Percentiles rank a stretch among this genome's conserved stretches.
phyloP scores from a whole-genome alignment of 2,888 invertebrate species.

The Athalia circularis region DNA sequence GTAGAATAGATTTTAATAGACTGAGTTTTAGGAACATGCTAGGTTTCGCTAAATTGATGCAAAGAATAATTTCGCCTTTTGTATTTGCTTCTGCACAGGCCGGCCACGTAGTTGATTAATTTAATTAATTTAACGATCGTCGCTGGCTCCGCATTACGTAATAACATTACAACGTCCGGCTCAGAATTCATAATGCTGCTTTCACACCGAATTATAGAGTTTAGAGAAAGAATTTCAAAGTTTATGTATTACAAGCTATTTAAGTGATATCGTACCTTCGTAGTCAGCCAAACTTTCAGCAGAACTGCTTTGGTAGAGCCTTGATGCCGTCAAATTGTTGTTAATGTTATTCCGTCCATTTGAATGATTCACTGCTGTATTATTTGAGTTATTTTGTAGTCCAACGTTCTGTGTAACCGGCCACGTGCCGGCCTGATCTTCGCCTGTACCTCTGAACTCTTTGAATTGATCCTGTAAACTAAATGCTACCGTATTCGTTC shows the following conservation, averaged over 20 bases:
- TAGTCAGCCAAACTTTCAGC: slow-evolving; percentile 77
- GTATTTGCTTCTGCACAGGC: background rate
- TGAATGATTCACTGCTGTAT: slow-evolving; percentile 47
- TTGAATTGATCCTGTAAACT: slow-evolving; percentile 51
- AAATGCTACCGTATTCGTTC: slow-evolving; percentile 44
- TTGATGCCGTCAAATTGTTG: slow-evolving; percentile 64
- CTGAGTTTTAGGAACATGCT: background rate
- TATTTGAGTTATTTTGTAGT: slow-evolving; percentile 59
- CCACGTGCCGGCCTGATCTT: slow-evolving; percentile 58
- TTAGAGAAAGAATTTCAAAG: background rate
- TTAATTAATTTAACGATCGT: slow-evolving; percentile 38
- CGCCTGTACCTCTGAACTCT: slow-evolving; percentile 63
- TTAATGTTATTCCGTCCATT: slow-evolving; percentile 58
- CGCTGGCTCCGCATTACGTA: slow-evolving; percentile 18
- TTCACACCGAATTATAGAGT: slow-evolving; percentile 9
- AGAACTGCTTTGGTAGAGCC: slow-evolving; percentile 70
- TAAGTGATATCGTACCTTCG: slow-evolving; percentile 71
- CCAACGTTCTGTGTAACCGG: slow-evolving; percentile 66
- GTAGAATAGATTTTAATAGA: background rate
- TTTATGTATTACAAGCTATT: background rate
- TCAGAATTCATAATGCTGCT: background rate
- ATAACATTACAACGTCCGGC: slow-evolving; percentile 3
- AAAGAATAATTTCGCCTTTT: background rate
- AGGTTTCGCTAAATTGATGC: no score
- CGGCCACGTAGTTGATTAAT: slow-evolving; percentile 7